phyloP scores from a whole-genome alignment of 2,888 invertebrate species.

The Drosophila rubida region DNA sequence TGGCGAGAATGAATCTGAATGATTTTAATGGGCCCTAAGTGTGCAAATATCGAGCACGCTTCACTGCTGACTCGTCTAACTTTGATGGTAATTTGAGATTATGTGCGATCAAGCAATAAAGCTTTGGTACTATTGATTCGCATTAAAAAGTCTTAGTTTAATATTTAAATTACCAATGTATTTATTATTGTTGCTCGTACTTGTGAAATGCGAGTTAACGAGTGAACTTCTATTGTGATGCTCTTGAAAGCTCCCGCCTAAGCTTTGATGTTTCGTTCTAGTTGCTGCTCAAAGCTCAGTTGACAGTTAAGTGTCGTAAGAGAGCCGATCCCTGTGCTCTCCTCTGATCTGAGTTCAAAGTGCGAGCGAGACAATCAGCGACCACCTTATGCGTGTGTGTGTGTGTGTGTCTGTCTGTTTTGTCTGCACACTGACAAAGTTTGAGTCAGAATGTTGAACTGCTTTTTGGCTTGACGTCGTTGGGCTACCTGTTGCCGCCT shows the following conservation, averaged over 20 bases:
- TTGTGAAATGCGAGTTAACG: constrained; percentile 5
- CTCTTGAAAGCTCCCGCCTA: neutral
- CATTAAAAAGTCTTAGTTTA: too few species aligned
- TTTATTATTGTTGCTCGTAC: neutral
- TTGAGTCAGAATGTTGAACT: constrained; percentile 19
- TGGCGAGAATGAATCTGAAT: neutral
- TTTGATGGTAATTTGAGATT: neutral
- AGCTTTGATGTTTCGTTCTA: neutral
- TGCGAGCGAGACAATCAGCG: constrained; percentile 15
- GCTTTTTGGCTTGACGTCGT: constrained; percentile 7
- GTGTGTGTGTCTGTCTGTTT: neutral
- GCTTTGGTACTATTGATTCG: too few species aligned
- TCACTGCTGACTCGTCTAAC: too few species aligned
- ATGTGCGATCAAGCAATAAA: too few species aligned
- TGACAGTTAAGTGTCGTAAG: constrained; percentile 25
- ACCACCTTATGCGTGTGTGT: constrained; percentile 19
- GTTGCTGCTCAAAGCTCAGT: constrained; percentile 30
- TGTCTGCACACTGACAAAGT: constrained; percentile 34
- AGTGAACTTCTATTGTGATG: constrained; percentile 1
- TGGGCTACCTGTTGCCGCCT: constrained; percentile 43
- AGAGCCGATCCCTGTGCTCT: constrained; percentile 10
- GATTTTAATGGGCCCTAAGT: neutral
- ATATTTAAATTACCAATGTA: too few species aligned
- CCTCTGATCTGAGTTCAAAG: constrained; percentile 23
- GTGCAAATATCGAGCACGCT: too few species aligned